Evolutionary conservation across 2,888 invertebrate species (phyloP).

Genomic region (Tetrapedia diversipes): DNA sequence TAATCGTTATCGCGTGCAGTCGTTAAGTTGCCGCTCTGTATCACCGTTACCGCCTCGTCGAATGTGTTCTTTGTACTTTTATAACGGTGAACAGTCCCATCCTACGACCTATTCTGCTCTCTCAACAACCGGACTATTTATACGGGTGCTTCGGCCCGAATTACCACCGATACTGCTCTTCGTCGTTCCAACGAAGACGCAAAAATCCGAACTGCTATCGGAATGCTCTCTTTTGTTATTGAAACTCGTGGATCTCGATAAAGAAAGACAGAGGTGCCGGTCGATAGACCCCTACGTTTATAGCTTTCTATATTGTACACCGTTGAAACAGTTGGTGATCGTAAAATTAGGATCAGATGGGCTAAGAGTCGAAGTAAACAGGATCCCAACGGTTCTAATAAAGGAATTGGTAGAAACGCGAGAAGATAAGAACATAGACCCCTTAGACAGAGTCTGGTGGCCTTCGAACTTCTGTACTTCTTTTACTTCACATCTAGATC

Average conservation of each 20-base stretch:
- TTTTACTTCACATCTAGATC: no score
- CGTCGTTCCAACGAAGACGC: neutral
- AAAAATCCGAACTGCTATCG: conserved; percentile 24
- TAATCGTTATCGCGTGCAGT: conserved; percentile 53
- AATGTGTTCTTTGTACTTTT: conserved; percentile 21
- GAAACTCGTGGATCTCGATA: conserved; percentile 19
- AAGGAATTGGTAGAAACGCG: no score
- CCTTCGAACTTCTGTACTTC: no score
- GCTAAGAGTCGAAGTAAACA: no score
- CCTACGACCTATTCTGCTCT: conserved; percentile 12
- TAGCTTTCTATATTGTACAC: conserved; percentile 17
- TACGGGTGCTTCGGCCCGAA: conserved; percentile 14
- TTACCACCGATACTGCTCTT: conserved; percentile 24
- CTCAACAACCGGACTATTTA: conserved; percentile 15
- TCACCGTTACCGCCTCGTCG: conserved; percentile 32
- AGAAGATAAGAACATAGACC: no score
- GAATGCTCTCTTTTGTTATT: neutral
- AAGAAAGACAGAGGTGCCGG: conserved; percentile 17
- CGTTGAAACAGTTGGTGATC: no score
- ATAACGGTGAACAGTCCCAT: neutral
- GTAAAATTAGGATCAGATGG: no score
- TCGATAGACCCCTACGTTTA: conserved; percentile 5
- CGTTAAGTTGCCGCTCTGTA: conserved; percentile 38
- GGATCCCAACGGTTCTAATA: no score
- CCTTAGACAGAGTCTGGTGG: no score